These are phyloP conservation scores for Teinopalpus imperialis DNA, from an alignment of 2,888 invertebrate genomes.

Conservation along the genomic window DNA sequence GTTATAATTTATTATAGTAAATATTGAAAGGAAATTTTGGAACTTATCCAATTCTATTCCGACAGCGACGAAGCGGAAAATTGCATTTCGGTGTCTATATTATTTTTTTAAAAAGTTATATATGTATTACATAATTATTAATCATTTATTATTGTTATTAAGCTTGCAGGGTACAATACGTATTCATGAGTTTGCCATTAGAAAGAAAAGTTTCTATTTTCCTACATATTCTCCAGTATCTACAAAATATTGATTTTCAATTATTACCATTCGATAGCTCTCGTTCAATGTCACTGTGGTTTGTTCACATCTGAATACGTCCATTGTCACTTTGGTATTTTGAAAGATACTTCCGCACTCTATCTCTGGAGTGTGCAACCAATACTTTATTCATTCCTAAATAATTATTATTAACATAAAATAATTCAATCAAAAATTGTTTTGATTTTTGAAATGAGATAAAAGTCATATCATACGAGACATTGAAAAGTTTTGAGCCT, in stretches of 20 bases:
- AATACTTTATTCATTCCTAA: conserved; percentile 7
- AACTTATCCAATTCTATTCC: conserved; percentile 18
- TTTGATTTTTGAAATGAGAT: too few species aligned
- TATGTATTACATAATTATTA: too few species aligned
- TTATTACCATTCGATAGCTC: not conserved
- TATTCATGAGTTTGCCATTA: too few species aligned
- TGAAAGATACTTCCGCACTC: conserved; percentile 11
- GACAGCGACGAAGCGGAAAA: conserved; percentile 13
- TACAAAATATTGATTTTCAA: not conserved
- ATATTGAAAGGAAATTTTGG: conserved; percentile 18
- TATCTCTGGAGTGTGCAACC: not conserved
- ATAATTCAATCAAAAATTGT: not conserved
- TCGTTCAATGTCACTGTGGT: not conserved
- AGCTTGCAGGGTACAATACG: too few species aligned
- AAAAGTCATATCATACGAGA: too few species aligned
- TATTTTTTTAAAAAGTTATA: too few species aligned
- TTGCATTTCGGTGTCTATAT: conserved; percentile 1
- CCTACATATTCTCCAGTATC: too few species aligned
- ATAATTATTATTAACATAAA: not conserved
- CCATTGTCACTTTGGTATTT: conserved; percentile 1
- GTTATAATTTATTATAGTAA: conserved; percentile 20
- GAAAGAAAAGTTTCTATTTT: too few species aligned
- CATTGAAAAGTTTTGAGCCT: too few species aligned
- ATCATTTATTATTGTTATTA: too few species aligned
- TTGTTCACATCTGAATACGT: conserved; percentile 8